A percentile compares a stretch with the other conserved stretches of the same genome.
Evolutionary conservation across 2,888 invertebrate species (phyloP).

Genomic region (Nipponacmea schrenckii): DNA sequence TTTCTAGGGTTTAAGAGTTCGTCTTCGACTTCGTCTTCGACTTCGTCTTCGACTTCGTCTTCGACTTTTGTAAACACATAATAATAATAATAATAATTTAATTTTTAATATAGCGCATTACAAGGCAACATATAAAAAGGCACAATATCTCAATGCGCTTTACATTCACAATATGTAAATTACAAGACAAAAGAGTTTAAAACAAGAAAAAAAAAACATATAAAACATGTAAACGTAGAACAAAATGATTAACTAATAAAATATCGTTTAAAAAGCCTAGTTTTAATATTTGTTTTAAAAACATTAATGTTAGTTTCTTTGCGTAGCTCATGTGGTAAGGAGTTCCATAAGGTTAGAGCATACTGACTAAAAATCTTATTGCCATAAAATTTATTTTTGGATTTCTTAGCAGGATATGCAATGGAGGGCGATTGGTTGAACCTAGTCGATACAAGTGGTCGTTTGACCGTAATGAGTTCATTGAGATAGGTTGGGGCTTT

Average conservation of each 20-base stretch:
- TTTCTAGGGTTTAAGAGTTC: too few relatives aligned
- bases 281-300: conserved; percentile 1
- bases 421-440: conserved; percentile 1
- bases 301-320: conserved; percentile 5
- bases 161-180: too few relatives aligned
- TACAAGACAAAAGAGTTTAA: too few relatives aligned
- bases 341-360: neutral
- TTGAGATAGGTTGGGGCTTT: neutral
- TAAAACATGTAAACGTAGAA: neutral
- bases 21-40: too few relatives aligned
- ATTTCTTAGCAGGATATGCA: conserved; percentile 4
- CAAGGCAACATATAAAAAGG: conserved; percentile 2
- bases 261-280: conserved; percentile 1
- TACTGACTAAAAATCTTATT: conserved; percentile 1
- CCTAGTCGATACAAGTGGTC: neutral
- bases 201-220: neutral
- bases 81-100: neutral
- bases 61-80: too few relatives aligned
- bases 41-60: too few relatives aligned
- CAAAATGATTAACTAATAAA: neutral
- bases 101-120: neutral
- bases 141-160: neutral
- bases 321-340: neutral
- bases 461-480: neutral
- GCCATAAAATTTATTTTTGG: conserved; percentile 4